Base-by-base conservation (phyloP, 2,888 invertebrate species). In the Cheilosia pagana region DNA sequence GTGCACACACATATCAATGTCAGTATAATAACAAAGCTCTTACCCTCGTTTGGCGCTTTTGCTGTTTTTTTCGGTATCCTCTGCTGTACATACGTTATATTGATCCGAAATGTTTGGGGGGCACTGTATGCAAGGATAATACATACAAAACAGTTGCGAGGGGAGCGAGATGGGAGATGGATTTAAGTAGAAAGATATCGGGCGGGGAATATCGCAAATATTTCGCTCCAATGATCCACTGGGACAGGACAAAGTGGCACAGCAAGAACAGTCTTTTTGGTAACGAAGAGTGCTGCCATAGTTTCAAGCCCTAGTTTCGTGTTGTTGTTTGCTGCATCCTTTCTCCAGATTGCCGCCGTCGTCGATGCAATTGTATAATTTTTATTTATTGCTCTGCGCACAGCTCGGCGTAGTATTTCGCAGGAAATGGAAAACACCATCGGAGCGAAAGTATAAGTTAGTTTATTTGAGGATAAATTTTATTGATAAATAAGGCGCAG, bases 401-500 rank as follows among this genome's bases (percentile, higher is more conserved):
- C n/a, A n/a, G 74, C 83, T 72, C 65, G 67, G 43, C 63, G 59
- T 70, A 8, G 1, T 63, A 76, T 71, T 59, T 45, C 65, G 67
- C 39, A 78, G 79, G 85, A 85, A 79, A 79, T 75, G 79, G 75
- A 65, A 75, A 79, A 78, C 21, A 67, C 59, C 79, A 85, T 75
- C 75, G 70, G 43, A 79, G 85, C 75, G 75, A 70, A 75, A 81
- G 75, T 79, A 85, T 79, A 79, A 85, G 85, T 85, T 85, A 75
- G 85, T 79, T 85, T 85, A 83, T 83, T 83, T 79, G 53, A 74
- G 70, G 70, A 83, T 74, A 79, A 67, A 83, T 74, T 83, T 83
- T 83, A 85, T 79, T 75, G 85, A 85, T 79, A 85, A 85, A 79
- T 75, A 79, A 65, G 83, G 67, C 43, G 31, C 23, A n/a, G 60